Percentiles rank a stretch among this genome's conserved stretches.
These are phyloP conservation scores for Poecilia gillii DNA, from an alignment of 2,797 vertebrate genomes.

Conservation along the genomic window DNA sequence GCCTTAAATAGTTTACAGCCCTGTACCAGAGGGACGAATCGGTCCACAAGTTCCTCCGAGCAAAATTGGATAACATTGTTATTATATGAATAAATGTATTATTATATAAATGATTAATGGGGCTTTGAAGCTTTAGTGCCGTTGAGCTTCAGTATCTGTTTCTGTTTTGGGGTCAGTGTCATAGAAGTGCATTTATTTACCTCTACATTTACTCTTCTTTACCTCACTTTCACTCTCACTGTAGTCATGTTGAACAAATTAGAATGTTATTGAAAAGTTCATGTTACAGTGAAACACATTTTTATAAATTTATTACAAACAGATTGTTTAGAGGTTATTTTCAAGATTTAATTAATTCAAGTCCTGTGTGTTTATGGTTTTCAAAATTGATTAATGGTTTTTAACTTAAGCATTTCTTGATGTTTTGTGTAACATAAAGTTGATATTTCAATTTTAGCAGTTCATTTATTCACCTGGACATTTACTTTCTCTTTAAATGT, in stretches of 20 bases:
- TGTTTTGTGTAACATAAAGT: neutral
- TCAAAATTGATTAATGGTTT: no score
- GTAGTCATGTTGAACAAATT: neutral
- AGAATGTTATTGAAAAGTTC: neutral
- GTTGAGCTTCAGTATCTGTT: neutral
- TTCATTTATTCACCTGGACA: neutral
- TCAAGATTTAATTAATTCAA: no score
- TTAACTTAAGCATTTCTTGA: no score
- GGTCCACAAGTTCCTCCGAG: neutral
- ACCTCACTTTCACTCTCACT: no score
- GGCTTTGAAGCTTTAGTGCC: neutral
- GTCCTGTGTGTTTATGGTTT: no score
- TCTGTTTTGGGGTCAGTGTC: neutral
- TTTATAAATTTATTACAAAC: neutral
- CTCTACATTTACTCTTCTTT: neutral
- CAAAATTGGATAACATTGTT: neutral
- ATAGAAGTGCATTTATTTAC: neutral
- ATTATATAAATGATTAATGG: neutral
- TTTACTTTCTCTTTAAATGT: neutral
- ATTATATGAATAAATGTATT: neutral
- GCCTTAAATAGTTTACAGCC: neutral
- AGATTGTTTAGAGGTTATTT: no score
- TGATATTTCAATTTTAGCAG: neutral
- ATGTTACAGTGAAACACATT: neutral
- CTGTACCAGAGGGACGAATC: neutral